Base-by-base conservation (phyloP, 2,888 invertebrate species). In the Sicus ferrugineus region DNA sequence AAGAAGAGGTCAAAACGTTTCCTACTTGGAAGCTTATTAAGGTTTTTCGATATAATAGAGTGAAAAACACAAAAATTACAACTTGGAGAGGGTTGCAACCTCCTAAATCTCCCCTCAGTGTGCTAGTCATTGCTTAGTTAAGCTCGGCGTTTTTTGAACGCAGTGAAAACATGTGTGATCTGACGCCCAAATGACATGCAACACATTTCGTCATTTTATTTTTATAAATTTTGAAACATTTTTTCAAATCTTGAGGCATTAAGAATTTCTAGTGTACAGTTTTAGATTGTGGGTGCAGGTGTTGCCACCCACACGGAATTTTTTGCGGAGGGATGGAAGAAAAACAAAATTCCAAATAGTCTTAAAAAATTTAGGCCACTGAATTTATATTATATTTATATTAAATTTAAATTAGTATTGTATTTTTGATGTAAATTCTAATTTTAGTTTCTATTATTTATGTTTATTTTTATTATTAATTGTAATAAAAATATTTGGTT, bases 371-470 rank as follows among this genome's bases (percentile, higher is more conserved):
- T 9, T 9, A 9, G 7, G 14, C 38, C 14, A 38, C 9, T 9
- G 14, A 7, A 38, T 9, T 63, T 42, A 38, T 63, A 63, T 63
- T 23, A 38, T 38, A 63, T 63, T 42, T 63, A 38, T 38, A 38
- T 42, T 63, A 38, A 63, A 38, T 63, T 42, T 63, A 63, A 38
- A 38, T 46, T 65, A 52, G 28, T 54, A 48, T 52, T 34, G 34
- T 52, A 34, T 52, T 30, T 52, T 65, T 65, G 50, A 31, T 9
- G 21, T 54, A 30, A 65, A 21, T 65, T 65, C n/a, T 28, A 2
- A n/a, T 65, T 52, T 34, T 52, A 31, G 34, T 42, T 63, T 63
- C 26, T 63, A 21, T 46, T 63, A 63, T 63, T 46, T 63, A 16
- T 26, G 3, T 46, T 23, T 46, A 26, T 48, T 63, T 59, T 59